Percentiles rank a stretch among this genome's conserved stretches.
These are phyloP conservation scores for Spinus olivaceus DNA, from an alignment of 2,797 vertebrate genomes.

Conservation along the genomic window DNA sequence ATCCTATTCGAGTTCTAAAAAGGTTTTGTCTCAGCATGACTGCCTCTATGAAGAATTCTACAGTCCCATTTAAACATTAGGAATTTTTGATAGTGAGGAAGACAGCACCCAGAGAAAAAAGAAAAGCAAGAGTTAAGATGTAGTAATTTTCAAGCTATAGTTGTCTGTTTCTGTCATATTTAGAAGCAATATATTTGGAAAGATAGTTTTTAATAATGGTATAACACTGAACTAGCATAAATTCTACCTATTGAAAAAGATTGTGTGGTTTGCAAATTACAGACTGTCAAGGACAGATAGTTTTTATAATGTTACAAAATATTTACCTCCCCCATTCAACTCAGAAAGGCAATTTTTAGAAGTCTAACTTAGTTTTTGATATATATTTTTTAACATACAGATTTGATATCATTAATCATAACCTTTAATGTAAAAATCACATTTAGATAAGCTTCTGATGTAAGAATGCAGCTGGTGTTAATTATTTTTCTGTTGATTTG, in stretches of 20 bases:
- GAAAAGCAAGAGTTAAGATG: not conserved
- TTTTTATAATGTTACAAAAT: not conserved
- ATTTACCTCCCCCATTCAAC: not conserved
- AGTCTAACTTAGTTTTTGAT: not conserved
- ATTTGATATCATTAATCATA: not conserved
- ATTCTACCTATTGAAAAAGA: not conserved
- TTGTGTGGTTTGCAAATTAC: not conserved
- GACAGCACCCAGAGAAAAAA: not conserved
- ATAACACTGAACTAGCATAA: not conserved
- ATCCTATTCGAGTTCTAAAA: accelerated
- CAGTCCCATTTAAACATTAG: not conserved
- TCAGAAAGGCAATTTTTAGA: not conserved
- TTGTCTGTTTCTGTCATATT: not conserved
- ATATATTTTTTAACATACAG: not conserved
- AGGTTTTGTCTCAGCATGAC: not conserved
- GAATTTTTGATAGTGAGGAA: not conserved
- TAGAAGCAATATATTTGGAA: not conserved
- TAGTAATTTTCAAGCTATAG: not conserved
- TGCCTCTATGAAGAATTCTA: not conserved
- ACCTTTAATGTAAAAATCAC: not conserved
- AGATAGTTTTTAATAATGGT: not conserved
- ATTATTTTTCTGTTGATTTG: not conserved
- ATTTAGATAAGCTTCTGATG: not conserved
- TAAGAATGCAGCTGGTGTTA: not conserved
- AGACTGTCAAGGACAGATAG: not conserved